Base-by-base conservation (phyloP, 2,888 invertebrate species). In the Noctua janthina region DNA sequence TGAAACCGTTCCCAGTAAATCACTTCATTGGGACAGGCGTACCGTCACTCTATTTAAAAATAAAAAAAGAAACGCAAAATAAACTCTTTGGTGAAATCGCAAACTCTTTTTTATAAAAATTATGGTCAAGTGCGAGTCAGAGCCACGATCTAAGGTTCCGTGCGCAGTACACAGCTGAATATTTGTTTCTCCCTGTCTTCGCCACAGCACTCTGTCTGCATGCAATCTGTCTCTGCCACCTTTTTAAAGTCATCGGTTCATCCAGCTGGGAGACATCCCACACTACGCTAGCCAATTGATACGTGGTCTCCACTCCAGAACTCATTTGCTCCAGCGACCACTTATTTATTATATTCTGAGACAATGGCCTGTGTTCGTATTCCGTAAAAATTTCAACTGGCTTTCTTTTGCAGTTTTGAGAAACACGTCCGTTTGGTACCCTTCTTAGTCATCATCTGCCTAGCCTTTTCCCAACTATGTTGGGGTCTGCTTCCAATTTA, bases 1-100 rank as follows among this genome's bases (percentile, higher is more conserved):
- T 81, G 72, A 69, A 78, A 70, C 35, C 29, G 46, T 51, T 72
- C 13, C 10, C 74, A 51, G 74, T 86, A 81, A 86, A 86, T 86
- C 86, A 79, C 74, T 81, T 67, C 54, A 78, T 80, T 76, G 68
- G 20, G 49, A 62, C 68, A 78, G 29, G 1, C n/a, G n/a, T 54
- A 74, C 56, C 62, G 43, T 69, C n/a, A 70, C 13, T 76, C 68
- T 64, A 15, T 74, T 56, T 4, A 67, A 56, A 75, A 51, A 35
- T 35, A 74, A 46, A 59, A 75, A 72, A 15, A 76, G 35, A 66
- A 56, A 13, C 1, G 13, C 29, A 15, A 70, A 75, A 74, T 72
- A 74, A 71, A 79, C 67, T 76, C 67, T 72, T 68, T 46, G 46
- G 46, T 68, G 4, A 66, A 66, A n/a, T 75, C 35, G 1, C n/a